Conservation (phyloP, 2,113 vertebrate genomes). For the Symphodus melops region DNA sequence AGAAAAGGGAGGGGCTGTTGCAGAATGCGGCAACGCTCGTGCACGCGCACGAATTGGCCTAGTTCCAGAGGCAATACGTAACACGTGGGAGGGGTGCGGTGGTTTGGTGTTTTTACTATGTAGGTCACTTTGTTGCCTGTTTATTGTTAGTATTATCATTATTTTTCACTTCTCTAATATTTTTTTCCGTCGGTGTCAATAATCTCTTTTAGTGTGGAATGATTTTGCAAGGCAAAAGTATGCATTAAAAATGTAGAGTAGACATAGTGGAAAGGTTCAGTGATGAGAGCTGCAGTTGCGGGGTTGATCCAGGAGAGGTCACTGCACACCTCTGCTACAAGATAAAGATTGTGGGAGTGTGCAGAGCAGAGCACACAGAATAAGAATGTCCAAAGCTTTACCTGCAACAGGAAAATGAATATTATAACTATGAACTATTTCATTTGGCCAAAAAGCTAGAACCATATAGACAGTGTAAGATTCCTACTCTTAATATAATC, state of each 20-base stretch:
- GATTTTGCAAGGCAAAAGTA: background rate
- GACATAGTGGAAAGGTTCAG: background rate
- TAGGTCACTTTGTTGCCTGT: slow-evolving; percentile 25
- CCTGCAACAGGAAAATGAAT: background rate
- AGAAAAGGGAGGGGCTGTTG: slow-evolving; percentile 9
- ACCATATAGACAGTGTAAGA: background rate
- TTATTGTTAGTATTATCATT: accelerated
- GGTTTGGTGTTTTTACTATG: background rate
- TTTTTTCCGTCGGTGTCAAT: background rate
- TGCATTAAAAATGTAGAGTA: background rate
- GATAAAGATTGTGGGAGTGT: slow-evolving; percentile 48
- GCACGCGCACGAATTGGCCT: slow-evolving; percentile 52
- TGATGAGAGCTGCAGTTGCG: slow-evolving; percentile 19
- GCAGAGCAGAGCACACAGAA: slow-evolving; percentile 1
- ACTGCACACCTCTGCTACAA: slow-evolving; percentile 55
- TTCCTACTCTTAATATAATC: too few species aligned
- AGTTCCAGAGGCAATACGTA: slow-evolving; percentile 38
- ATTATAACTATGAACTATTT: background rate
- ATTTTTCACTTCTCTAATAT: background rate
- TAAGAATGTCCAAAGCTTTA: background rate
- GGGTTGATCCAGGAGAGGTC: slow-evolving; percentile 70
- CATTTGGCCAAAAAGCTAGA: background rate
- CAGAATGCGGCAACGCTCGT: slow-evolving; percentile 56
- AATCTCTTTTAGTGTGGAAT: background rate
- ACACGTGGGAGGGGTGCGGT: slow-evolving; percentile 25